Percentiles rank a stretch among this genome's conserved stretches.
Evolutionary conservation across 2,113 vertebrate species (phyloP).

Genomic region (Daubentonia madagascariensis): DNA sequence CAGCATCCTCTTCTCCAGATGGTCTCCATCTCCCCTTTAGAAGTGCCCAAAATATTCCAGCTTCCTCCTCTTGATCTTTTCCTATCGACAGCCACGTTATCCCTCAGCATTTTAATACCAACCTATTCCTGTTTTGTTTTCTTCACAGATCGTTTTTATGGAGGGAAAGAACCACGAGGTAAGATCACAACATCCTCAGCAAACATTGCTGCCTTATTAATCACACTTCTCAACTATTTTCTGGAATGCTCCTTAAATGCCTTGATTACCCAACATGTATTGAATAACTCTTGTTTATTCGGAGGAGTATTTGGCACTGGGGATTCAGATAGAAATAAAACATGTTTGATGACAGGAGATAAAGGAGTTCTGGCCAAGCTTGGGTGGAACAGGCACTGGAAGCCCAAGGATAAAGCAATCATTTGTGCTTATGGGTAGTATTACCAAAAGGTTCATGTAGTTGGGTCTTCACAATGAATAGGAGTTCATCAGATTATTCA

Average conservation of each 20-base stretch:
- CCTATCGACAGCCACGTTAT: constrained; percentile 80
- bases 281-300: background rate
- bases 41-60: constrained; percentile 85
- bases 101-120: constrained; percentile 81
- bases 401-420: background rate
- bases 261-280: background rate
- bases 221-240: constrained; percentile 55
- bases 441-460: background rate
- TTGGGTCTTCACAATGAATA: background rate
- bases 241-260: background rate
- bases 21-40: constrained; percentile 87
- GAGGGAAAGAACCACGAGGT: constrained; percentile 49
- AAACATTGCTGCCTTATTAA: constrained; percentile 65
- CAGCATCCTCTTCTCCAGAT: constrained; percentile 87
- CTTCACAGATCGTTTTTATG: background rate
- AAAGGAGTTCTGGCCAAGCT: background rate
- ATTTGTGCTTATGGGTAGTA: background rate
- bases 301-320: background rate
- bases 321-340: background rate
- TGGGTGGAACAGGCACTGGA: background rate
- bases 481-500: background rate
- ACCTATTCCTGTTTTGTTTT: constrained; percentile 24
- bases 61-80: constrained; percentile 87
- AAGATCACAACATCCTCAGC: constrained; percentile 31
- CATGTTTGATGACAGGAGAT: background rate